Evolutionary conservation across 2,113 vertebrate species (phyloP), one percentile per base, ranked within the genome.

Genomic region (Mixornis gularis): DNA sequence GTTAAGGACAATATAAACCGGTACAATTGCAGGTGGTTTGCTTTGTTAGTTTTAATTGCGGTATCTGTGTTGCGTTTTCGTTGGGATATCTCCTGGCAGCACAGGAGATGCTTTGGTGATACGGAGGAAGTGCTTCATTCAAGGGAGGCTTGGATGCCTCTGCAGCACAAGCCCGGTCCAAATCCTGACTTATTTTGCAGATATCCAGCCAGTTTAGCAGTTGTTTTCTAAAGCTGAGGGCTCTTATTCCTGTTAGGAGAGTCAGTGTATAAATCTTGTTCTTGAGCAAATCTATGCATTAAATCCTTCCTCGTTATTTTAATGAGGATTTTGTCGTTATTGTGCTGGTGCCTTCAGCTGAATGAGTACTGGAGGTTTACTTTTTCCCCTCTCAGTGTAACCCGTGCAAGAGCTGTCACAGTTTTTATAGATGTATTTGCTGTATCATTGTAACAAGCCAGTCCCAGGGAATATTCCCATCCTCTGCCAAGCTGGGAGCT

Each of bases 401-500:
- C 32, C 34, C 20, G 4, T 30, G 21, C 34, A 40, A 80, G 74
- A 90, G 20, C 72, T 69, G 21, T 24, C n/a, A 9, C 6, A 3
- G 14, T 46, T 58, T 29, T 13, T 85, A 7, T 6, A 6, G 17
- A 76, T 15, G 12, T 24, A 11, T 5, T 63, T 80, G 64, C 40
- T 77, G 16, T 34, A 19, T 93, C 74, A 73, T 74, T 5, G 0
- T 48, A 48, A 19, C 6, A 34, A 59, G 9, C 7, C 38, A 13
- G 1, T 1, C 22, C 16, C 26, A 6, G 32, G 70, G 26, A 76
- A n/a, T 2, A 6, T 13, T 13, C 19, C 13, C 2, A 0, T 71
- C 2, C 22, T 69, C n/a, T 51, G 34, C 30, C 43, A 30, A 8
- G 30, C 36, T 66, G 34, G 27, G 16, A 65, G 10, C 44, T 81